phyloP scores from a whole-genome alignment of 1,140 invertebrate genomes.

The Neoseiulus cucumeris region DNA sequence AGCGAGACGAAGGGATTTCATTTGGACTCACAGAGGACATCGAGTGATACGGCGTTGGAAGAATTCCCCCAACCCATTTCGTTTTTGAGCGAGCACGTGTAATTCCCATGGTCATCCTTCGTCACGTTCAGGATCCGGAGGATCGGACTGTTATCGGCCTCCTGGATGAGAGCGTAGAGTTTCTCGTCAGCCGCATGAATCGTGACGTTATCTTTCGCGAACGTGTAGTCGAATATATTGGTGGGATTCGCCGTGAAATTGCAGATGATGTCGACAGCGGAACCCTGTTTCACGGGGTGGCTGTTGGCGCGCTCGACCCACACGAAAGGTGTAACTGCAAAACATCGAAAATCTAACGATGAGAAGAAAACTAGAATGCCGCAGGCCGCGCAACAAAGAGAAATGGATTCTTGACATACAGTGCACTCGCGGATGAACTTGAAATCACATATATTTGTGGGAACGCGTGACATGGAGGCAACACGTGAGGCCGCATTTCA shows the following conservation, averaged over 20 bases:
- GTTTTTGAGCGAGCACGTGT: conserved; percentile 55
- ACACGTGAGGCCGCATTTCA: too few species aligned
- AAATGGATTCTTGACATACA: too few species aligned
- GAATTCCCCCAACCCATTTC: conserved; percentile 41
- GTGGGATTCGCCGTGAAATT: conserved; percentile 21
- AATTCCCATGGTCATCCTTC: conserved; percentile 52
- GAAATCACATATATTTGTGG: too few species aligned
- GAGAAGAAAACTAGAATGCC: background rate
- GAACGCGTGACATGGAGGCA: too few species aligned
- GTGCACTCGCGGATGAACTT: too few species aligned
- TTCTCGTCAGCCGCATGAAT: conserved; percentile 20
- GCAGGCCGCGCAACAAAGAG: background rate
- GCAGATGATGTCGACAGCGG: conserved; percentile 19
- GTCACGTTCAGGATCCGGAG: conserved; percentile 52
- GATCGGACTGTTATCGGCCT: conserved; percentile 16
- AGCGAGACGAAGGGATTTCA: too few species aligned
- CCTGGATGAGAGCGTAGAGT: conserved; percentile 13
- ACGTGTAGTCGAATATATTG: conserved; percentile 13
- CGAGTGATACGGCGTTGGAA: conserved; percentile 16
- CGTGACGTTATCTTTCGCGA: conserved; percentile 15
- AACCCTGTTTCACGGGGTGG: conserved; percentile 20
- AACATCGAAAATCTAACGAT: background rate
- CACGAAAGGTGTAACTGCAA: conserved; percentile 21
- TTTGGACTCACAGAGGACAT: conserved; percentile 18
- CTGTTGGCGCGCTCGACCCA: conserved; percentile 20